A percentile compares a stretch with the other conserved stretches of the same genome.
phyloP scores from a whole-genome alignment of 2,797 vertebrate genomes.

The Chaetophractus vellerosus region DNA sequence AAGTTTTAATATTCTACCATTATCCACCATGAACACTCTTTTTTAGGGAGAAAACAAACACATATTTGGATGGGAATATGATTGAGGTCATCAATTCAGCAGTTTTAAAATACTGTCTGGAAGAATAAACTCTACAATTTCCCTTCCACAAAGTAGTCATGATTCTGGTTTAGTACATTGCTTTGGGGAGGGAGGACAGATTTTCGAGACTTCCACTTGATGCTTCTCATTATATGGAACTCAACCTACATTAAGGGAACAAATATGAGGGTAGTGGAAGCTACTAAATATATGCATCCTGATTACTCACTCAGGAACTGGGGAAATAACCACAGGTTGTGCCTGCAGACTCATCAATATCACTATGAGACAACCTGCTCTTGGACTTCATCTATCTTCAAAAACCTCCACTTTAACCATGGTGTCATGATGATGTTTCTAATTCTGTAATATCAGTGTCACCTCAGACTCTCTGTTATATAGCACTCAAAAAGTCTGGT shows the following conservation, averaged over 20 bases:
- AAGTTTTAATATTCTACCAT: neutral
- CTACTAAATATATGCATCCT: neutral
- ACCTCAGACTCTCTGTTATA: neutral
- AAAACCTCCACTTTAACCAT: neutral
- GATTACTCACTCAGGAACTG: neutral
- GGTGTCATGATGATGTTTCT: neutral
- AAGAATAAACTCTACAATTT: neutral
- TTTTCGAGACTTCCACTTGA: neutral
- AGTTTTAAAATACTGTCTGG: neutral
- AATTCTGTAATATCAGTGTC: neutral
- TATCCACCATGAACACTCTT: neutral
- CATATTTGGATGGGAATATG: neutral
- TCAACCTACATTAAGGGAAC: neutral
- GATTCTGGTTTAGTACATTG: neutral
- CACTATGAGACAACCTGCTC: neutral
- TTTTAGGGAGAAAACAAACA: neutral
- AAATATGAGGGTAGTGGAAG: too few species aligned
- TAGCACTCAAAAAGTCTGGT: neutral
- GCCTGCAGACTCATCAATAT: neutral
- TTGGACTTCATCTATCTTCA: neutral
- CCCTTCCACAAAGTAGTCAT: neutral
- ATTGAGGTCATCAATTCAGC: neutral
- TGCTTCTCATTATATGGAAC: neutral
- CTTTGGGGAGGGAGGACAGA: neutral
- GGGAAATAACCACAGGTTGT: neutral